Conservation (phyloP, 2,797 vertebrate genomes). For the Chelidonichthys spinosus region DNA sequence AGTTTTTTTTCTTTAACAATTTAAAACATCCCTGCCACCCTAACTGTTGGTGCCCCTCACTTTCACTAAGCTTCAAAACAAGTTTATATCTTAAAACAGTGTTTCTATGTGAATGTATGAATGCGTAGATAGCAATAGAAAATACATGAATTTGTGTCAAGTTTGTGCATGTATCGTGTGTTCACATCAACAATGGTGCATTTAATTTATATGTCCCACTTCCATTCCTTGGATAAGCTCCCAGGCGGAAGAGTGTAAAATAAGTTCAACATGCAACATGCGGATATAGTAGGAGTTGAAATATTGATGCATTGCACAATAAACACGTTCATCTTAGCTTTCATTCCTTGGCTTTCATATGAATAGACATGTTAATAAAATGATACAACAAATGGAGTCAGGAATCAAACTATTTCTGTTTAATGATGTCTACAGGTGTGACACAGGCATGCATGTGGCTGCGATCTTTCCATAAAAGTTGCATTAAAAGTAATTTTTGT, state of each 20-base stretch:
- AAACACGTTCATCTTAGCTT: constrained; percentile 7
- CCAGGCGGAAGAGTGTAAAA: constrained; percentile 8
- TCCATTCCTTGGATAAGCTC: constrained; percentile 18
- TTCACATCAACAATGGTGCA: background rate
- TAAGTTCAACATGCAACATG: constrained; percentile 2
- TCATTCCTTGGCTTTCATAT: background rate
- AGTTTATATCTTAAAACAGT: too few species aligned
- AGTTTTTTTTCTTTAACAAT: too few species aligned
- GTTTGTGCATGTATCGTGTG: too few species aligned
- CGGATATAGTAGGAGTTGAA: constrained; percentile 7
- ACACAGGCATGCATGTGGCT: background rate
- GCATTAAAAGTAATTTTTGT: background rate
- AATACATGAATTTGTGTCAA: too few species aligned
- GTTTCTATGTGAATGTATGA: too few species aligned
- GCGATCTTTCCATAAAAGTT: background rate
- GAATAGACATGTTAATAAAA: background rate
- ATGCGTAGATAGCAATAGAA: too few species aligned
- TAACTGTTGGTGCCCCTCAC: too few species aligned
- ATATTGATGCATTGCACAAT: constrained; percentile 1
- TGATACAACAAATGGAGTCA: background rate
- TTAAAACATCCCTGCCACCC: too few species aligned
- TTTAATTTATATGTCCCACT: constrained; percentile 12
- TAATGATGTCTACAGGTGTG: background rate
- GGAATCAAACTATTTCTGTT: background rate
- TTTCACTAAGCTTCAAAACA: too few species aligned